Base-by-base conservation (phyloP, 2,797 vertebrate species). In the Paguma larvata region DNA sequence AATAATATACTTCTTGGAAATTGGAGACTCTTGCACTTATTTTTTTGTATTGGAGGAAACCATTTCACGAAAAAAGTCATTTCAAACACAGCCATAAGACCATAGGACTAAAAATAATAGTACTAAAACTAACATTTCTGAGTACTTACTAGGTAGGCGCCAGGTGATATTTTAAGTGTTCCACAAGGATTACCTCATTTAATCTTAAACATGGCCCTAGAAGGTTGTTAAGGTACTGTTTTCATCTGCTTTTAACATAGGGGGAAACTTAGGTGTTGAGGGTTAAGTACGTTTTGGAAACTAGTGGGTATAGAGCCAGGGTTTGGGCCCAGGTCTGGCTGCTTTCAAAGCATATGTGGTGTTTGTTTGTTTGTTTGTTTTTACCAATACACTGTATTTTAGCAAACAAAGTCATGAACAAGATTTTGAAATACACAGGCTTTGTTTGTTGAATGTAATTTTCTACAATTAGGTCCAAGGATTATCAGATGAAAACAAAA, bases 401-500 rank as follows among this genome's bases (percentile, higher is more conserved):
- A 95, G 27, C 73, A 84, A 94, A 62, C n/a, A 78, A 25, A 46
- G 9, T 84, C 34, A 25, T 65, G 56, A 77, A n/a, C 21, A 21
- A 68, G 41, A 85, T 91, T 95, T 89, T 78, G 84, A 95, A 95
- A 96, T 63, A 88, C 19, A 38, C 18, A 83, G 51, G 4, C 68
- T 96, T 92, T 93, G 25, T 91, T 46, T 79, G 6, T 75, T 89
- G 25, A 88, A 75, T 80, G 65, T 62, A 25, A 85, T 94, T 90
- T 94, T 94, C 85, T 80, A 62, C 1, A 85, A 12, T 59, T 46
- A 16, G 6, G 34, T 89, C 62, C 83, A 89, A 92, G 32, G 11
- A 68, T 25, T 89, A 13, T 82, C 68, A 89, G 19, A n/a, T 73
- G 32, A 10, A 21, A 34, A 73, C 68, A 46, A 63, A 77, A 46